Evolutionary conservation across 2,888 invertebrate species (phyloP).

Genomic region (Coecobrya sp.): DNA sequence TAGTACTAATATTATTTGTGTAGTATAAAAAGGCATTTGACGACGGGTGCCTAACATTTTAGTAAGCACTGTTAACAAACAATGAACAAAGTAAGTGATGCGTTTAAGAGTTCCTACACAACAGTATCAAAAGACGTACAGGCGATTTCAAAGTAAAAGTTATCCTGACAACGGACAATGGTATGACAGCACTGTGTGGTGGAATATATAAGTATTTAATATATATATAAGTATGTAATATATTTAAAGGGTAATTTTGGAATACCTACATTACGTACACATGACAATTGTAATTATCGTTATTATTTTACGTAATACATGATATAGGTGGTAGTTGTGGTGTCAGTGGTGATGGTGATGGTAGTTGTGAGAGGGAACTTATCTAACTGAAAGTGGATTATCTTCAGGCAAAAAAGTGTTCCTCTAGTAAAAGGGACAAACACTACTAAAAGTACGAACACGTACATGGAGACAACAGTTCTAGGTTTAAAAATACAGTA

Average conservation of each 20-base stretch:
- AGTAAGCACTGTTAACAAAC: conserved; percentile 21
- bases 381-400: conserved; percentile 61
- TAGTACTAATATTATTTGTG: not conserved
- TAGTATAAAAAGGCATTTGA: not conserved
- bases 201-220: not conserved
- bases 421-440: conserved; percentile 55
- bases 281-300: conserved; percentile 47
- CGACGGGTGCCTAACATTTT: conserved; percentile 1
- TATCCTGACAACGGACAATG: conserved; percentile 1
- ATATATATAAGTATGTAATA: not conserved
- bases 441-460: conserved; percentile 40
- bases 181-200: conserved; percentile 29
- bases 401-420: conserved; percentile 63
- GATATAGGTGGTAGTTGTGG: conserved; percentile 30
- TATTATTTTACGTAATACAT: conserved; percentile 31
- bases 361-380: conserved; percentile 34
- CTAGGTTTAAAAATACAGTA: conserved; percentile 41
- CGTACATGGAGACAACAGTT: conserved; percentile 47
- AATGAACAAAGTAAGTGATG: conserved; percentile 10
- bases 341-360: conserved; percentile 29
- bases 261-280: conserved; percentile 42
- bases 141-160: not conserved
- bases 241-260: not conserved
- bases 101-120: not conserved
- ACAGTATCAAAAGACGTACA: conserved; percentile 18